These are phyloP conservation scores for Anoplopoma fimbria DNA, from an alignment of 2,113 vertebrate species.

Conservation along the genomic window DNA sequence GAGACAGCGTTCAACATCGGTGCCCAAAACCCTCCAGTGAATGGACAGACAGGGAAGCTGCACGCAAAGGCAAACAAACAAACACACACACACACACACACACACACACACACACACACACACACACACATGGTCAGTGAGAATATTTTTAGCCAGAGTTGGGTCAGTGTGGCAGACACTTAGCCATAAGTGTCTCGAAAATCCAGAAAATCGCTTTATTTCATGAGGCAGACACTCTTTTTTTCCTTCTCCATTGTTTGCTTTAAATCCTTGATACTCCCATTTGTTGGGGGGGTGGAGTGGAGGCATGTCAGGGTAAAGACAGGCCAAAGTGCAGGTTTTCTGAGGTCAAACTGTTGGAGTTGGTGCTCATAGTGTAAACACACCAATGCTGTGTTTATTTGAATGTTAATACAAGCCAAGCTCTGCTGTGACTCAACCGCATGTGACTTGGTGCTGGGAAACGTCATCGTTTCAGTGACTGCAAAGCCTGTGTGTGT, in stretches of 20 bases:
- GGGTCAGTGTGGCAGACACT: conserved; percentile 68
- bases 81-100: conserved; percentile 19
- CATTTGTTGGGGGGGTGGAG: neutral
- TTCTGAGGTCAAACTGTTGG: conserved; percentile 46
- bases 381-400: conserved; percentile 45
- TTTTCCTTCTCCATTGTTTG: conserved; percentile 19
- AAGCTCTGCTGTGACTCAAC: conserved; percentile 59
- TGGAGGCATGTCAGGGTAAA: neutral
- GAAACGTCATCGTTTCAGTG: conserved; percentile 25
- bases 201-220: conserved; percentile 16
- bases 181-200: conserved; percentile 22
- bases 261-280: conserved; percentile 4
- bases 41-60: conserved; percentile 36
- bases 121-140: conserved; percentile 13
- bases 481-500: conserved; percentile 11
- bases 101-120: conserved; percentile 29
- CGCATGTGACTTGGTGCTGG: conserved; percentile 38
- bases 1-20: conserved; percentile 50
- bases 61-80: conserved; percentile 34
- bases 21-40: conserved; percentile 39
- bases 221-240: conserved; percentile 10
- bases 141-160: conserved; percentile 26
- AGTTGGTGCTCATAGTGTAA: conserved; percentile 43
- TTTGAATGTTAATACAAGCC: conserved; percentile 45
- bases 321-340: conserved; percentile 17